phyloP scores from a whole-genome alignment of 1,140 invertebrate genomes.

The Drosophila trapezifrons region DNA sequence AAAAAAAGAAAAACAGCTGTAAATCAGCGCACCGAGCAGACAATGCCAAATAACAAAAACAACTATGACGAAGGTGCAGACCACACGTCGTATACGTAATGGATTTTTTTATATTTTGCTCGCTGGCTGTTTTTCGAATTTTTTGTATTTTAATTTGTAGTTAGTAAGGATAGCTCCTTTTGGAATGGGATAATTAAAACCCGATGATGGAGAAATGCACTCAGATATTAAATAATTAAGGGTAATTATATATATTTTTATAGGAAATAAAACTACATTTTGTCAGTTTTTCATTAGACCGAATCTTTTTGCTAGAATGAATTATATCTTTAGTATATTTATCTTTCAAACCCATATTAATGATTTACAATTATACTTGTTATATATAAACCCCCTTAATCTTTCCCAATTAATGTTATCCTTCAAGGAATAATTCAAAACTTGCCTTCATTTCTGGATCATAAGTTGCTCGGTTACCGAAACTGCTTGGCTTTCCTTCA shows the following conservation, averaged over 20 bases:
- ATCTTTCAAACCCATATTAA: too few relatives aligned
- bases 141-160: conserved; percentile 4
- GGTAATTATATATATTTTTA: not conserved
- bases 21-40: conserved; percentile 61
- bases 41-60: conserved; percentile 41
- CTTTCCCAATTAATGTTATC: not conserved
- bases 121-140: conserved; percentile 34
- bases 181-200: not conserved
- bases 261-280: too few relatives aligned
- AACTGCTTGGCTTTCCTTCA: conserved; percentile 32
- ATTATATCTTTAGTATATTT: too few relatives aligned
- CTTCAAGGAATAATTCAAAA: conserved; percentile 7
- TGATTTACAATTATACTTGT: not conserved
- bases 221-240: not conserved
- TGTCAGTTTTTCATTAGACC: too few relatives aligned
- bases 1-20: conserved; percentile 51
- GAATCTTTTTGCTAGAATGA: too few relatives aligned
- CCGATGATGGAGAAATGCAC: not conserved
- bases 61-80: conserved; percentile 15
- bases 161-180: not conserved
- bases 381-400: too few relatives aligned
- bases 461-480: conserved; percentile 37
- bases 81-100: conserved; percentile 65
- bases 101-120: conserved; percentile 45
- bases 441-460: conserved; percentile 11